Conservation (phyloP, 2,113 vertebrate genomes). For the Arizona elegans region DNA sequence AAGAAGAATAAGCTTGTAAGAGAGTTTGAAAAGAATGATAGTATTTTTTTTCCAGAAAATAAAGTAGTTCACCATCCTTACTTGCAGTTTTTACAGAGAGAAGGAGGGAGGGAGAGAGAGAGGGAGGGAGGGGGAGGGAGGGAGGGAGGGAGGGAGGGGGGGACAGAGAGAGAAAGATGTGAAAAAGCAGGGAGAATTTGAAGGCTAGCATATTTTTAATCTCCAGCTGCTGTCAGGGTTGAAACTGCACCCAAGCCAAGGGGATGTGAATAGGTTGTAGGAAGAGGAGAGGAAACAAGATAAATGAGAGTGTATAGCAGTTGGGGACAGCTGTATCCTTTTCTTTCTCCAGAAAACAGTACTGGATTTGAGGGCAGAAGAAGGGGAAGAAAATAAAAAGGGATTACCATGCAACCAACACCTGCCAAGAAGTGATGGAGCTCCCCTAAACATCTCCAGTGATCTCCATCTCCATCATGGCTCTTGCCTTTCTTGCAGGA, state of each 20-base stretch:
- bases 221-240: constrained; percentile 49
- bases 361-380: constrained; percentile 6
- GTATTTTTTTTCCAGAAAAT: background rate
- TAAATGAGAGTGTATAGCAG: constrained; percentile 50
- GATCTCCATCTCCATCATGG: background rate
- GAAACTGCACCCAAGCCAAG: constrained; percentile 24
- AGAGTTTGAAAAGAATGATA: background rate
- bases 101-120: no score
- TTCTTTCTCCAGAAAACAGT: background rate
- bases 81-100: accelerated
- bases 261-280: constrained; percentile 49
- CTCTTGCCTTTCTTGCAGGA: background rate
- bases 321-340: constrained; percentile 20
- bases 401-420: background rate
- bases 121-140: background rate
- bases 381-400: background rate
- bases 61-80: background rate
- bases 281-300: constrained; percentile 56
- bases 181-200: background rate
- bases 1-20: background rate
- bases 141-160: no score
- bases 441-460: background rate
- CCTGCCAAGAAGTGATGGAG: background rate
- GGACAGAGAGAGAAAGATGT: background rate
- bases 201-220: constrained; percentile 50